These are phyloP conservation scores for Aphrophora alni DNA, from an alignment of 2,888 invertebrate species.

Conservation along the genomic window DNA sequence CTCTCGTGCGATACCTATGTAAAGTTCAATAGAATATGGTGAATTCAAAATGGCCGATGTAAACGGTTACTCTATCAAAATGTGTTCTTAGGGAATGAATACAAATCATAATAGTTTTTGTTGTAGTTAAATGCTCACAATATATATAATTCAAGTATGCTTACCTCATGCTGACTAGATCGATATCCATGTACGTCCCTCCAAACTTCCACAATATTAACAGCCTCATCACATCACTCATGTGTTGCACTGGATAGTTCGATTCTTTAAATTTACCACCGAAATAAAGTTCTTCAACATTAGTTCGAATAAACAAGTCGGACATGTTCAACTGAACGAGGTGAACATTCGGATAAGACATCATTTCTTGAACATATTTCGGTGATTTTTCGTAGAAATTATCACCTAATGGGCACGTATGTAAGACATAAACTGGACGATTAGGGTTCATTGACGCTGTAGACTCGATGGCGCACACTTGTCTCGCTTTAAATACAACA, in stretches of 20 bases:
- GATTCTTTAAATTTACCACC: slow-evolving; percentile 27
- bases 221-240: slow-evolving; percentile 40
- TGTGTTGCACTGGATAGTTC: slow-evolving; percentile 40
- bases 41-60: too few relatives aligned
- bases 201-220: slow-evolving; percentile 41
- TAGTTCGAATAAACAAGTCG: slow-evolving; percentile 10
- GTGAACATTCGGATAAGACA: slow-evolving; percentile 55
- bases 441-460: slow-evolving; percentile 34
- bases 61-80: too few relatives aligned
- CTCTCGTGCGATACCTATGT: too few relatives aligned
- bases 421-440: slow-evolving; percentile 22
- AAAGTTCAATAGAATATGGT: too few relatives aligned
- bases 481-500: slow-evolving; percentile 31
- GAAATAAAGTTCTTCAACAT: slow-evolving; percentile 16
- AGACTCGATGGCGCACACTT: slow-evolving; percentile 37
- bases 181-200: slow-evolving; percentile 44
- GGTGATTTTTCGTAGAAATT: slow-evolving; percentile 29
- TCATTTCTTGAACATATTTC: slow-evolving; percentile 54
- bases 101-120: too few relatives aligned
- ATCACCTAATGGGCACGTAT: slow-evolving; percentile 30
- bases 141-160: too few relatives aligned
- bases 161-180: slow-evolving; percentile 42
- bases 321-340: slow-evolving; percentile 15
- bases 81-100: too few relatives aligned
- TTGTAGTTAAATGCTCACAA: too few relatives aligned